phyloP scores from a whole-genome alignment of 2,888 invertebrate genomes.

The Caenorhabditis sp. region DNA sequence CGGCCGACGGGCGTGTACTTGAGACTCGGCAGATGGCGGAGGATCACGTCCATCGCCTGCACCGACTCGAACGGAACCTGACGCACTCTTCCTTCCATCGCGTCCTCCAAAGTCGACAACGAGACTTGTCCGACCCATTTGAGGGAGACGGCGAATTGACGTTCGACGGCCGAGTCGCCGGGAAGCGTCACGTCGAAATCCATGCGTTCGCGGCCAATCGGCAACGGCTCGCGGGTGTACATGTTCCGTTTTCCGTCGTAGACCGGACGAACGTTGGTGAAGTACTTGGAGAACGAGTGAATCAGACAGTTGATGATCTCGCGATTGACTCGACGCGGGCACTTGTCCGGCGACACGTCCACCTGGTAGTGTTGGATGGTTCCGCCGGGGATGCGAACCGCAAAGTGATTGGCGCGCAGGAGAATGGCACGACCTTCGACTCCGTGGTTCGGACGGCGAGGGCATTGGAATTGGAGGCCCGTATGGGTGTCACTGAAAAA shows the following conservation, averaged over 20 bases:
- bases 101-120: slow-evolving; percentile 95
- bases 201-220: slow-evolving; percentile 95
- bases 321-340: slow-evolving; percentile 91
- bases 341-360: slow-evolving; percentile 98
- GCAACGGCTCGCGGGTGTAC: slow-evolving; percentile 96
- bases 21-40: slow-evolving; percentile 99
- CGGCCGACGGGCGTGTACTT: slow-evolving; percentile 99
- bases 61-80: slow-evolving; percentile 94
- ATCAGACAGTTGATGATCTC: slow-evolving; percentile 79
- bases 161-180: slow-evolving; percentile 94
- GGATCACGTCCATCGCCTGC: slow-evolving; percentile 96
- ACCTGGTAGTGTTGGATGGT: slow-evolving; percentile 99
- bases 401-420: slow-evolving; percentile 98
- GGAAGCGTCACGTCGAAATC: slow-evolving; percentile 87
- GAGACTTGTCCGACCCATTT: slow-evolving; percentile 94
- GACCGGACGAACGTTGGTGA: slow-evolving; percentile 84
- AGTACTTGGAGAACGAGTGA: slow-evolving; percentile 71
- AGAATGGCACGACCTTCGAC: slow-evolving; percentile 96
- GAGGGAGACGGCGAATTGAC: slow-evolving; percentile 95
- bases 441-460: slow-evolving; percentile 94
- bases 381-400: slow-evolving; percentile 96
- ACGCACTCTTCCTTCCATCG: slow-evolving; percentile 93
- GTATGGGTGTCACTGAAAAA: slow-evolving; percentile 21
- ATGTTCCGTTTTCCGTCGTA: slow-evolving; percentile 99
- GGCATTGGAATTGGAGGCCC: slow-evolving; percentile 88